Conservation (phyloP, 2,888 invertebrate genomes). For the Lasioglossum zephyrum region DNA sequence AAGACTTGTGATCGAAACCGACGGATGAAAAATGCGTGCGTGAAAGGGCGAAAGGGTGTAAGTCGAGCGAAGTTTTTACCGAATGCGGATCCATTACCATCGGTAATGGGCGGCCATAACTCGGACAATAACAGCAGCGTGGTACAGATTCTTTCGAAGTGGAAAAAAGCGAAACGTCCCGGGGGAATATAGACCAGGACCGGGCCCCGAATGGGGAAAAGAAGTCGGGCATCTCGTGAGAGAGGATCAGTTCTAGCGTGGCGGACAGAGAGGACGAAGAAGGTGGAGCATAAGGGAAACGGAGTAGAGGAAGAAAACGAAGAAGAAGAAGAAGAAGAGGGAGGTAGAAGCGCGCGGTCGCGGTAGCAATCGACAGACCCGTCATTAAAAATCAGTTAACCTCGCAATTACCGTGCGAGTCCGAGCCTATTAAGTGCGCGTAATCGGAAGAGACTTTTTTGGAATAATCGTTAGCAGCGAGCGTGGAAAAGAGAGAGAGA, state of each 20-base stretch:
- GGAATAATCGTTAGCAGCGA: conserved; percentile 65
- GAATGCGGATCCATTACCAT: conserved; percentile 2
- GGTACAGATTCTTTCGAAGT: conserved; percentile 44
- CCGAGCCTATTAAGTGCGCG: conserved; percentile 69
- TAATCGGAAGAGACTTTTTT: conserved; percentile 72
- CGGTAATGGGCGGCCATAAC: not conserved
- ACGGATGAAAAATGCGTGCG: not conserved
- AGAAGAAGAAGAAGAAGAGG: conserved; percentile 18
- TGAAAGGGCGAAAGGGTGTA: not conserved
- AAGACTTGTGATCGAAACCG: not conserved
- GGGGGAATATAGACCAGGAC: conserved; percentile 24
- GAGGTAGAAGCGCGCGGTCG: conserved; percentile 48
- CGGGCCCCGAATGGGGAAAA: conserved; percentile 10
- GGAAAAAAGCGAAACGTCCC: conserved; percentile 39
- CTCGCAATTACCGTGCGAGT: conserved; percentile 71
- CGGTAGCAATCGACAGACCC: conserved; percentile 70
- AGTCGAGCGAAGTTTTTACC: not conserved
- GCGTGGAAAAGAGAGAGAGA: conserved; percentile 21
- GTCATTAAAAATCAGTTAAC: conserved; percentile 77
- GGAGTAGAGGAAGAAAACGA: not conserved
- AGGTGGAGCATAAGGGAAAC: conserved; percentile 34
- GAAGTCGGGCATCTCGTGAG: conserved; percentile 43
- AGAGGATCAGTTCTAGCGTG: conserved; percentile 22
- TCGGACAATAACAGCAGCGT: not conserved
- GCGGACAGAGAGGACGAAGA: conserved; percentile 8